Evolutionary conservation across 2,113 vertebrate species (phyloP), one percentile per base, ranked within the genome.

Genomic region (Istiophorus platypterus): DNA sequence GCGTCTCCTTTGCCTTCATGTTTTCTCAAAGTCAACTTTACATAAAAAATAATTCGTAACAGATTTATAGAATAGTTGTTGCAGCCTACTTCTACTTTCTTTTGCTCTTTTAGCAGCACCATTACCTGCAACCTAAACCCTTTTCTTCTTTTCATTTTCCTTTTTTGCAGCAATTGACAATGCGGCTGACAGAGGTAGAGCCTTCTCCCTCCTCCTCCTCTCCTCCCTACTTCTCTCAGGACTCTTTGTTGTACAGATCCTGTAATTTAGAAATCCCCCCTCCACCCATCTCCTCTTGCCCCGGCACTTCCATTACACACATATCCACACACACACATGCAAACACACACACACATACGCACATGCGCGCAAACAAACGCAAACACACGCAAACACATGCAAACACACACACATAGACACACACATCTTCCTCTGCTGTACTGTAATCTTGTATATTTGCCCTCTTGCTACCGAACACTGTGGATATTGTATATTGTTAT

Each of bases 401-500:
- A 22, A 45, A 62, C 13, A 75, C 57, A 51, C 31, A 29, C 2
- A 61, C 74, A 64, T 37, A 39, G 31, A 24, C 70, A 47, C 14
- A 54, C 73, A 70, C 77, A 72, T 13, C 39, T 78, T 68, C 85
- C 76, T 76, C 80, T 51, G 66, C 85, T 86, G 87, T 90, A 93
- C 87, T 95, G 94, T 92, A 92, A 88, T 91, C 94, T 93, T 95
- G 94, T 95, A 95, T 93, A 95, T 95, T 94, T 93, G 73, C 82
- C 87, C 88, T 93, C 91, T 93, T 93, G 89, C 91, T 95, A 93
- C 92, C 88, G 73, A 93, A 91, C 92, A 95, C 94, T 95, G 94
- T 96, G 94, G 92, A 95, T 95, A 96, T 95, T 95, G 93, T 95
- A 95, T 93, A 95, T 95, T 95, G 93, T 94, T 92, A 90, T 91